phyloP scores from a whole-genome alignment of 2,113 vertebrate genomes.

The Alethe castanea region DNA sequence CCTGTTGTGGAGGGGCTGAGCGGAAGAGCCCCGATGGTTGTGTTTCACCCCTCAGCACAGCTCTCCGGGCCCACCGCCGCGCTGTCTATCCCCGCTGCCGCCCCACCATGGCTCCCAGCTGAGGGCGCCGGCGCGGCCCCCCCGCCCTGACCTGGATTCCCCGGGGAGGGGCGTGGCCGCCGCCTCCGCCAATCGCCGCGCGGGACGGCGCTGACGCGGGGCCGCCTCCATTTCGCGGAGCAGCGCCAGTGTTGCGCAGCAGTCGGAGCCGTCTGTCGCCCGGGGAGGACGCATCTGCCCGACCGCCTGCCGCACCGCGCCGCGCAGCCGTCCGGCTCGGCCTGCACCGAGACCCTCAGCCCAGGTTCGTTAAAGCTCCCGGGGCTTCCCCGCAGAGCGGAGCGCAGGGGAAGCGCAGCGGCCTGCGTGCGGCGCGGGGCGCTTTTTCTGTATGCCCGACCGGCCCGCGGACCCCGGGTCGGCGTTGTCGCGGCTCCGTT shows the following conservation, averaged over 20 bases:
- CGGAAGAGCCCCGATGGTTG: accelerated
- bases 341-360: not conserved
- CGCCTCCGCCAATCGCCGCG: not conserved
- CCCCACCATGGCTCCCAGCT: not conserved
- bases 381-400: not conserved
- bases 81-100: accelerated
- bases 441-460: not conserved
- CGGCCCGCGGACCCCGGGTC: accelerated
- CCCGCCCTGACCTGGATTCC: not conserved
- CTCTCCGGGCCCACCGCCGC: accelerated
- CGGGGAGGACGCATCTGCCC: accelerated
- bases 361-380: not conserved
- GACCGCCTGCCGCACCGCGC: too few species aligned
- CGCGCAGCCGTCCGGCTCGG: not conserved
- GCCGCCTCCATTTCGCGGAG: conserved; percentile 23
- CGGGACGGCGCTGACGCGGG: not conserved
- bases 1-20: accelerated
- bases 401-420: not conserved
- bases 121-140: accelerated
- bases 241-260: not conserved
- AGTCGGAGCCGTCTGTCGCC: not conserved
- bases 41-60: accelerated
- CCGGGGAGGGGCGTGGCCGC: not conserved
- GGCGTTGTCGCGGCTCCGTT: accelerated
- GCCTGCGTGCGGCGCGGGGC: accelerated